A percentile compares a stretch with the other conserved stretches of the same genome.
phyloP scores from a whole-genome alignment of 2,888 invertebrate species.

The Odontothrips loti region DNA sequence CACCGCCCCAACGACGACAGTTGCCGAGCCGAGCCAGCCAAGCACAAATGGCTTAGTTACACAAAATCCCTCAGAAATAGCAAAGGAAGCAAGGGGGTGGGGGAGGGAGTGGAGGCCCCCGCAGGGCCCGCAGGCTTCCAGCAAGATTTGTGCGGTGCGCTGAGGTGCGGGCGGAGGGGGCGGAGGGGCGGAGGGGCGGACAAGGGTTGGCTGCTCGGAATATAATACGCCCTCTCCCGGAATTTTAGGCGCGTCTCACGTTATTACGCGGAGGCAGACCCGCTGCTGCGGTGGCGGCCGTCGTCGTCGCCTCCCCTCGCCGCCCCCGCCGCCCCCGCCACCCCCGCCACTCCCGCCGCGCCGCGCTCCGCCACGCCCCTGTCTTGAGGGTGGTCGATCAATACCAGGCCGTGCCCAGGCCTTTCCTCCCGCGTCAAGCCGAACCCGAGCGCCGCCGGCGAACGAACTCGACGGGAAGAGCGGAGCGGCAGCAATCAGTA shows the following conservation, averaged over 20 bases:
- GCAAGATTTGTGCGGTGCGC: conserved; percentile 15
- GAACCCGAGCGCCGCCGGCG: neutral
- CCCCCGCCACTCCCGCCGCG: neutral
- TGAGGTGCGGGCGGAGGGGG: neutral
- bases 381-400: conserved; percentile 21
- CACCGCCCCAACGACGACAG: conserved; percentile 19
- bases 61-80: conserved; percentile 26
- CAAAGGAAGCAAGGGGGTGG: neutral
- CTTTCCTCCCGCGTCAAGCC: neutral
- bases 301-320: neutral
- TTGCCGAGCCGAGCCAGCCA: conserved; percentile 23
- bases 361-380: neutral
- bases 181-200: neutral
- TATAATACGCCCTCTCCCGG: conserved; percentile 24
- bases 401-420: neutral
- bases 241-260: conserved; percentile 26
- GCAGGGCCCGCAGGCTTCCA: conserved; percentile 3
- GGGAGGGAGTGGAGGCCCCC: neutral
- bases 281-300: neutral
- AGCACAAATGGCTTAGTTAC: conserved; percentile 26
- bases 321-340: neutral
- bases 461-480: too few relatives aligned
- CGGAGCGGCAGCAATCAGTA: too few relatives aligned
- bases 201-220: conserved; percentile 24
- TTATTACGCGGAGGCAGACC: conserved; percentile 3